Percentiles rank a stretch among this genome's conserved stretches.
Evolutionary conservation across 2,113 vertebrate species (phyloP).

Genomic region (Datnioides undecimradiatus): DNA sequence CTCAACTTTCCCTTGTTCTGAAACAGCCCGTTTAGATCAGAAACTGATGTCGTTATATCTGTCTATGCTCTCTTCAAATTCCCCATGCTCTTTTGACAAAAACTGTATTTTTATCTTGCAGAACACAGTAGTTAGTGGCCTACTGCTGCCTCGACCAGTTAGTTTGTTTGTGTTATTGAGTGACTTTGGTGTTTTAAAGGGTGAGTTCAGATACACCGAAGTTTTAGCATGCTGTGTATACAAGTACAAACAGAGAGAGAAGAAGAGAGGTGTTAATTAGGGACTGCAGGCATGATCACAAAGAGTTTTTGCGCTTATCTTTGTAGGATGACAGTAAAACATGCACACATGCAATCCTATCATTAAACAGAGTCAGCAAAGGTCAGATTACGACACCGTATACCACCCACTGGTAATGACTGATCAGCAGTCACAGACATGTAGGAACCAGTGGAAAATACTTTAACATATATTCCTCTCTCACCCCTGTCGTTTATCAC

Average conservation of each 20-base stretch:
- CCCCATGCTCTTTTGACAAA: no score
- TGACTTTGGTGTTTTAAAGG: no score
- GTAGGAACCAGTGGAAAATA: constrained; percentile 47
- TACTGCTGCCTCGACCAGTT: no score
- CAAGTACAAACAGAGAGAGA: background rate
- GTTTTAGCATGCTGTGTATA: no score
- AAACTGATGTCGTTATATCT: no score
- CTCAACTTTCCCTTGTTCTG: no score
- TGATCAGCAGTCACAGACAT: constrained; percentile 25
- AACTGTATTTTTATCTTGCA: no score
- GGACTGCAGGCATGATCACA: background rate
- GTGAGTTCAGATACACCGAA: no score
- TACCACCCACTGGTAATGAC: constrained; percentile 36
- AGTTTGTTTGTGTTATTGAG: no score
- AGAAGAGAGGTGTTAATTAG: background rate
- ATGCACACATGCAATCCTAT: background rate
- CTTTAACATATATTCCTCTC: constrained; percentile 22
- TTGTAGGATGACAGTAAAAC: background rate
- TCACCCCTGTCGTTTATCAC: constrained; percentile 41
- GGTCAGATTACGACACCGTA: constrained; percentile 14
- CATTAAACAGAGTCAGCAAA: constrained; percentile 14
- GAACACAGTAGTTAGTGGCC: no score
- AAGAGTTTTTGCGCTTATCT: background rate
- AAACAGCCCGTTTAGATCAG: no score
- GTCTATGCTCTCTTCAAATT: no score